Evolutionary conservation across 2,797 vertebrate species (phyloP).

Genomic region (Tokudaia muenninki): DNA sequence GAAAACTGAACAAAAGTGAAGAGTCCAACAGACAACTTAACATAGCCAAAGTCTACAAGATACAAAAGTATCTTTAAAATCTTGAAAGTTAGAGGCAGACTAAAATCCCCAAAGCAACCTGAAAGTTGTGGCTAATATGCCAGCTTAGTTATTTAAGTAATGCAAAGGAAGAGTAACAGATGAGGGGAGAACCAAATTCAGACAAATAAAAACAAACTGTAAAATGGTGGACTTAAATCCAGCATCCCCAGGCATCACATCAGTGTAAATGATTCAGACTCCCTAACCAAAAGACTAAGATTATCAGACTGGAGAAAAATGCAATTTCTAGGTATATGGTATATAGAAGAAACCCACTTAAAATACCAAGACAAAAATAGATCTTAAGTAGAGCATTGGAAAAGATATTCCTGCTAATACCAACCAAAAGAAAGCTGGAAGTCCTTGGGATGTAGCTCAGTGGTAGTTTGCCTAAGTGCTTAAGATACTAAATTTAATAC

Average conservation of each 20-base stretch:
- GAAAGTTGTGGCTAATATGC: slow-evolving; percentile 3
- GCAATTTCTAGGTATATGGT: background rate
- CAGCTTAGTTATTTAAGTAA: background rate
- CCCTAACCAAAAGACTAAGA: background rate
- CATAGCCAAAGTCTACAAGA: background rate
- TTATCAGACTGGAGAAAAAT: background rate
- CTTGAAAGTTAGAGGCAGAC: background rate
- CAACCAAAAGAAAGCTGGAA: background rate
- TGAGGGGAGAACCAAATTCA: background rate
- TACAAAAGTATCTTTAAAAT: slow-evolving; percentile 8
- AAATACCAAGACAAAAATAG: slow-evolving; percentile 10
- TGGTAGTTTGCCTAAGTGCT: background rate
- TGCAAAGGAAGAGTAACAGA: background rate
- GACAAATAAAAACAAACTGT: background rate
- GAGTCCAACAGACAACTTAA: background rate
- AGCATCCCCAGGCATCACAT: background rate
- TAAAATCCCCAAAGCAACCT: background rate
- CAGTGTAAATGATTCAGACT: background rate
- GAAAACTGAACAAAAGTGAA: slow-evolving; percentile 7
- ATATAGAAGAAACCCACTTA: background rate
- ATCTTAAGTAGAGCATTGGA: background rate
- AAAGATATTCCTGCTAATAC: slow-evolving; percentile 11
- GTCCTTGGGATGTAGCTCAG: background rate
- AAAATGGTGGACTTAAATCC: background rate
- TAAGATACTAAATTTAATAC: background rate